A percentile compares a stretch with the other conserved stretches of the same genome.
Conservation (phyloP, 2,888 invertebrate species). For the Drosophila histrio region DNA sequence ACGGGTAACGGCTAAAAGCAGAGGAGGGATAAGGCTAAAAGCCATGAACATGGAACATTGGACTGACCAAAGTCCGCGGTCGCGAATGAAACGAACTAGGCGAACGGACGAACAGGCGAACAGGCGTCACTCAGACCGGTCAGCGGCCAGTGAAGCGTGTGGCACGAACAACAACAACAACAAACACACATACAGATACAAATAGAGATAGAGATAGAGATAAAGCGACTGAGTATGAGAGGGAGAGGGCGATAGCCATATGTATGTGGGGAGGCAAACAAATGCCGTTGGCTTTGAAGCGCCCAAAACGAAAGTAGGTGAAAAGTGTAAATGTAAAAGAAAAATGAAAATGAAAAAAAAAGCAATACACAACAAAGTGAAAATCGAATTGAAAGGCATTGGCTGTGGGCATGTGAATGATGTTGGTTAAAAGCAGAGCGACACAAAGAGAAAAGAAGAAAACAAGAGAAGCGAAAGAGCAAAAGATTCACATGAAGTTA, state of each 20-base stretch:
- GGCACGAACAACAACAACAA: conserved; percentile 43
- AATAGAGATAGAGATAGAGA: neutral
- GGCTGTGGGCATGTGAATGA: conserved; percentile 22
- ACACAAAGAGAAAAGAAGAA: neutral
- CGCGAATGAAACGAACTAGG: conserved; percentile 24
- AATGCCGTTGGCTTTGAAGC: conserved; percentile 53
- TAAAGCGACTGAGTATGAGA: neutral
- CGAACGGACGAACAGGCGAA: conserved; percentile 17
- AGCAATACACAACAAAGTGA: conserved; percentile 39
- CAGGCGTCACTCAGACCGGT: conserved; percentile 66
- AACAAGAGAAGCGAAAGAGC: neutral
- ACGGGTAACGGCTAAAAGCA: conserved; percentile 5
- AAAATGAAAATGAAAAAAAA: conserved; percentile 1
- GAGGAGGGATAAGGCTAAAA: conserved; percentile 24
- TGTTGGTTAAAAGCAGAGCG: conserved; percentile 21
- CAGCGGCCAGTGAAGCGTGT: conserved; percentile 59
- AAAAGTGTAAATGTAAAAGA: conserved; percentile 66
- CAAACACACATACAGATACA: conserved; percentile 1
- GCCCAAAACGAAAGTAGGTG: conserved; percentile 67
- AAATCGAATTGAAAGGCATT: conserved; percentile 68
- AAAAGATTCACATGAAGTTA: conserved; percentile 3
- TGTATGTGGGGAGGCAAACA: conserved; percentile 25
- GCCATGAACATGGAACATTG: conserved; percentile 39
- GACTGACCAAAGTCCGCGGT: conserved; percentile 57
- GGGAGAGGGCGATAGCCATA: neutral